Base-by-base conservation (phyloP, 1,140 invertebrate genomes). In the Anastrepha ludens region DNA sequence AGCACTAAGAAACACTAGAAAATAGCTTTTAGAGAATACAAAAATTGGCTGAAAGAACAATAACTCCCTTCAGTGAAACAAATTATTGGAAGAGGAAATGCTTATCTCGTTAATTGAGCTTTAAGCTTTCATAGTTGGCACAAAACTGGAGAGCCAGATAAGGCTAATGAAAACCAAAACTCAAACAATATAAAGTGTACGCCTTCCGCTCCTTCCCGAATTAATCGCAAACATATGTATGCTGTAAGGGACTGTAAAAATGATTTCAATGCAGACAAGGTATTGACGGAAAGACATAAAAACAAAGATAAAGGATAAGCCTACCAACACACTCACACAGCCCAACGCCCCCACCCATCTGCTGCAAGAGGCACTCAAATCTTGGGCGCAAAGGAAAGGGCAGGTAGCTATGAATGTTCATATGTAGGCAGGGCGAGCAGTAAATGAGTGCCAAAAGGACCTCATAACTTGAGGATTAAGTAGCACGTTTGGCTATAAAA, bases 401-500 rank as follows among this genome's bases (percentile, higher is more conserved):
- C n/a, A 87, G 13, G 41, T 87, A 87, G 62, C 3, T 13, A 29
- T 29, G 29, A 29, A 29, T 29, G 29, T 29, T 64, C 50, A 15
- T 70, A 7, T 87, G 64, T 67, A 87, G 20, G 17, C 11, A 20
- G 47, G 20, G 15, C 9, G 20, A 39, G 29, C n/a, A 20, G 62
- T 87, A 67, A 67, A 67, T 67, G 86, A 64, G 62, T 87, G 62
- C 13, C 62, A 55, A 87, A 67, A 55, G 64, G 39, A 50, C 50
- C 90, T 89, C 90, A 92, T 92, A 90, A 90, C 89, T 88, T 87
- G 74, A 87, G 89, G 90, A 88, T 89, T 89, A 89, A 88, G 88
- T 70, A 20, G 64, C 44, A 59, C 60, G 44, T 55, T 81, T 81
- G 88, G 89, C 90, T 91, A 91, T 92, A 92, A 92, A 92, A 91